These are phyloP conservation scores for Sisor rabdophorus DNA, from an alignment of 2,113 vertebrate species.

Conservation along the genomic window DNA sequence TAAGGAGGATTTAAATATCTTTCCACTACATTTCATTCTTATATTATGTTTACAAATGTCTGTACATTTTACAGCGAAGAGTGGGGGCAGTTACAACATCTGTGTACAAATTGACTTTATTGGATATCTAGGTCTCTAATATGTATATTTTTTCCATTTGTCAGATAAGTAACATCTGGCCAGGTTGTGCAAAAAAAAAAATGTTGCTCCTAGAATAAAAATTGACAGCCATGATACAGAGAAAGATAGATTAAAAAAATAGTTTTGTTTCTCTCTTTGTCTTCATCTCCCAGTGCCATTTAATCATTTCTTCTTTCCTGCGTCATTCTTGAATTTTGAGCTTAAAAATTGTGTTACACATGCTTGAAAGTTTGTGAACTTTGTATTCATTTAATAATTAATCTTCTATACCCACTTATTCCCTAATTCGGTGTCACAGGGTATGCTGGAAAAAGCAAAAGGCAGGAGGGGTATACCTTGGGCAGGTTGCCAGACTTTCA, in stretches of 20 bases:
- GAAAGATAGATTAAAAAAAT: background rate
- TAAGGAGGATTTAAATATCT: background rate
- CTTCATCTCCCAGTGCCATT: background rate
- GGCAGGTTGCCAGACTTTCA: too few species aligned
- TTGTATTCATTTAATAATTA: too few species aligned
- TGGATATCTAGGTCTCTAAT: background rate
- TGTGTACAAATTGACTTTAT: background rate
- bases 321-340: background rate
- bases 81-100: background rate
- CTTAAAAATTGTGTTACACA: conserved; percentile 4
- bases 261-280: background rate
- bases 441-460: too few species aligned
- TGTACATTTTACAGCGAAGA: background rate
- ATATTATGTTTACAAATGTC: background rate
- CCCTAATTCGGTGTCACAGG: too few species aligned
- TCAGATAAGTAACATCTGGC: background rate
- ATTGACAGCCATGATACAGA: background rate
- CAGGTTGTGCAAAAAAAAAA: background rate
- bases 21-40: background rate
- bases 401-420: too few species aligned
- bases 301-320: background rate
- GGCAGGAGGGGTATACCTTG: too few species aligned
- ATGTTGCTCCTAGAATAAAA: background rate
- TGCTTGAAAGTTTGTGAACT: too few species aligned
- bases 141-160: background rate